Evolutionary conservation across 2,888 invertebrate species (phyloP).

Genomic region (Celastrina argiolus): DNA sequence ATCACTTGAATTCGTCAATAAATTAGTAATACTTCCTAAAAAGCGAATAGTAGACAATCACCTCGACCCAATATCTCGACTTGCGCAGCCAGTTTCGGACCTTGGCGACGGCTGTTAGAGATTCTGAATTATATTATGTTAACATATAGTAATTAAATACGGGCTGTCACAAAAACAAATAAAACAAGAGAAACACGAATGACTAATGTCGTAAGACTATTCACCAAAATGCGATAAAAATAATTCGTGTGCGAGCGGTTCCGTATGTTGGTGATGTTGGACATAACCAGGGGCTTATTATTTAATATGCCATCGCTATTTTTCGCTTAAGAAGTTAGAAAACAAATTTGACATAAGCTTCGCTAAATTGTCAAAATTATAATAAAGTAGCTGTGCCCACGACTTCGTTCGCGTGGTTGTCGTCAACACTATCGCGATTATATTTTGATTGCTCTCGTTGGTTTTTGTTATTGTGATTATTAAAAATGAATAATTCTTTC

Average conservation of each 20-base stretch:
- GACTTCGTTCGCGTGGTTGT: too few species aligned
- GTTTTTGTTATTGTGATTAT: too few species aligned
- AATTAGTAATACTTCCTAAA: constrained; percentile 14
- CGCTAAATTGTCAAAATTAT: too few species aligned
- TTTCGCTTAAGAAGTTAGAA: too few species aligned
- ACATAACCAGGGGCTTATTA: too few species aligned
- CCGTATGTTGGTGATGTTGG: not conserved
- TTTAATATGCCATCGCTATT: too few species aligned
- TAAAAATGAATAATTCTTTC: too few species aligned
- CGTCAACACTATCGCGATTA: too few species aligned
- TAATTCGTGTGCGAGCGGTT: constrained; percentile 1
- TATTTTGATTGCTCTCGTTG: too few species aligned
- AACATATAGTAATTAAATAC: constrained; percentile 11
- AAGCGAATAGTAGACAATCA: not conserved
- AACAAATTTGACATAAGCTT: too few species aligned
- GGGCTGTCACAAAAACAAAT: constrained; percentile 15
- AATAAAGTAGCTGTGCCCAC: too few species aligned
- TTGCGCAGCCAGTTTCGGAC: not conserved
- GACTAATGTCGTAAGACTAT: constrained; percentile 1
- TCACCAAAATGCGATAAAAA: not conserved
- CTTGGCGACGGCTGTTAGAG: constrained; percentile 14
- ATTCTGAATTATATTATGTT: constrained; percentile 1
- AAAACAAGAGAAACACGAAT: not conserved
- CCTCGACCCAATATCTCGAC: constrained; percentile 6
- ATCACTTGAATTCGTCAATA: not conserved